Evolutionary conservation across 1,140 invertebrate genomes (phyloP), one percentile per base, ranked within the genome.

Genomic region (Papilio helenus): DNA sequence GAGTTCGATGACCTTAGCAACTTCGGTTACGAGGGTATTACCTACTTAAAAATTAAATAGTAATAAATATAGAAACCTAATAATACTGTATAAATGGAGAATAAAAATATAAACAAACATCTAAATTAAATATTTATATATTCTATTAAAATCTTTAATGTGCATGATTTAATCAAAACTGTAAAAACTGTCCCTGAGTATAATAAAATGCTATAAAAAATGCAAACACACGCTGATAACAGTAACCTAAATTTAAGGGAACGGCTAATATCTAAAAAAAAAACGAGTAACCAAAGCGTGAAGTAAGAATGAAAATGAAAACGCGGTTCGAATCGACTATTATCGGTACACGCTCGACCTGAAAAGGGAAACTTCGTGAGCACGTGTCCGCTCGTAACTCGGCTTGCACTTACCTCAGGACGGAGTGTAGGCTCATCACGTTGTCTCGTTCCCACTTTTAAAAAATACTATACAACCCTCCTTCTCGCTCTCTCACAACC

Each of bases 391-490:
- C 81, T 86, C 84, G 76, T 65, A 61, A 77, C 76, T 8, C 42
- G 86, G 90, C 88, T 85, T 86, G 87, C 89, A 93, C 92, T 93
- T 90, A 94, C 92, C 92, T 92, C 89, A 85, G 61, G 73, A 86
- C 87, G 86, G 79, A 89, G 88, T 90, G 88, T 80, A 82, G 89
- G 82, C 83, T 84, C 93, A 94, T 94, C 81, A 68, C 86, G 82
- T 79, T 86, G 88, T 91, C 92, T 93, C 93, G 92, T 93, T 94
- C 89, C 93, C 92, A 93, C 92, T 94, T 93, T 92, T 88, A 85
- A 92, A 34, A 79, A 85, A 85, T 88, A 91, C 86, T 89, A 71
- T 83, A 76, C 81, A 26, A 74, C 12, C 76, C 82, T 81, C 89
- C 87, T 82, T 88, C 91, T 91, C 92, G 89, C 91, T 93, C 93